A percentile compares a stretch with the other conserved stretches of the same genome.
Conservation (phyloP, 64 coral and sea anemone genomes). For the Stichodactyla helianthus region DNA sequence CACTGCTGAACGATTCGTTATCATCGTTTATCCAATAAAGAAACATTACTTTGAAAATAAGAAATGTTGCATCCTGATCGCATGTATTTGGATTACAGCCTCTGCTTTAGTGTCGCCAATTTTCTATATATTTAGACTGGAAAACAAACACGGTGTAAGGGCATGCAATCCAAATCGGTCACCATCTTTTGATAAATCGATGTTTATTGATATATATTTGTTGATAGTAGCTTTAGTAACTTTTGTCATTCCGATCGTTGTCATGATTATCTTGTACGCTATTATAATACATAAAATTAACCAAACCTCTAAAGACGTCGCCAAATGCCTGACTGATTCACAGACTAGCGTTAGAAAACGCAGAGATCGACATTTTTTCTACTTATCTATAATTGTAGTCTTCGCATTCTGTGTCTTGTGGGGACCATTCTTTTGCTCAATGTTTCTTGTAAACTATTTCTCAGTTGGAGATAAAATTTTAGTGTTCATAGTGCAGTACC, state of each 20-base stretch:
- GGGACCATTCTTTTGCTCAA: neutral
- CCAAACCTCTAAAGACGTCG: neutral
- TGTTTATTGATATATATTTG: neutral
- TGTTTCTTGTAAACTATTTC: no score
- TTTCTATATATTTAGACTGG: neutral
- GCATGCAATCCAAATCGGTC: neutral
- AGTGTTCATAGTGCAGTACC: neutral
- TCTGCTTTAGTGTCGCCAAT: neutral
- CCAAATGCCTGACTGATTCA: neutral
- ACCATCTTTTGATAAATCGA: neutral
- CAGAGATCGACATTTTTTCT: neutral
- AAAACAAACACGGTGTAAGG: neutral
- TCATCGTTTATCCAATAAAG: neutral
- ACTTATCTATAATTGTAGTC: neutral
- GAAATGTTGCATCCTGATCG: neutral
- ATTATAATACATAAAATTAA: neutral
- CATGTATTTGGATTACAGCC: neutral
- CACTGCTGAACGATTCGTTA: neutral
- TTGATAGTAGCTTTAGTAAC: neutral
- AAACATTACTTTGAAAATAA: neutral
- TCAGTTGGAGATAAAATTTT: no score
- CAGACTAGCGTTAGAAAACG: neutral
- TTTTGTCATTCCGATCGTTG: neutral
- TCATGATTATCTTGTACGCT: neutral
- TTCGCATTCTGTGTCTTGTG: neutral